These are phyloP conservation scores for Lithophane ornitopus DNA, from an alignment of 2,888 invertebrate species.

Conservation along the genomic window DNA sequence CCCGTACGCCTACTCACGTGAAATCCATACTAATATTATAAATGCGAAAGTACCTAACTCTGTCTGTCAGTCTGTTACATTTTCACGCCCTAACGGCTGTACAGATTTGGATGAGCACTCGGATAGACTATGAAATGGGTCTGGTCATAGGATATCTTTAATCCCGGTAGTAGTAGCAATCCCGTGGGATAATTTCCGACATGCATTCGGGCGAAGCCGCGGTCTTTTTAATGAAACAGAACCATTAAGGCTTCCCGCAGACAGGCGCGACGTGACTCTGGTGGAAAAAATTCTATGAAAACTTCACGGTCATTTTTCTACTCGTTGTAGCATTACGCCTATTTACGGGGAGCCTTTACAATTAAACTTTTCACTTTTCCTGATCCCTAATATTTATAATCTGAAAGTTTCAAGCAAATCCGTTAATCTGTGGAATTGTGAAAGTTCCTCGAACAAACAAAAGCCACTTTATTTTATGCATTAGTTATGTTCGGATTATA, in stretches of 20 bases:
- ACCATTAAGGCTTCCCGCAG: constrained; percentile 21
- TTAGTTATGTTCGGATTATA: constrained; percentile 32
- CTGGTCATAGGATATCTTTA: background rate
- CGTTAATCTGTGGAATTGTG: constrained; percentile 56
- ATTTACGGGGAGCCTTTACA: background rate
- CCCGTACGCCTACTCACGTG: background rate
- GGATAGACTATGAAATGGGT: background rate
- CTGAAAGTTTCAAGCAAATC: constrained; percentile 48
- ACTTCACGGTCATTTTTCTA: no score
- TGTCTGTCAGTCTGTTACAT: background rate
- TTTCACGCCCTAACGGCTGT: background rate
- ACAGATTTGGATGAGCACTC: background rate
- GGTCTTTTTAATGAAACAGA: constrained; percentile 1
- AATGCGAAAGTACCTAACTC: background rate
- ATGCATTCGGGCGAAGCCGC: background rate
- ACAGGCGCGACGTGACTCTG: no score
- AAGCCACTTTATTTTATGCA: constrained; percentile 52
- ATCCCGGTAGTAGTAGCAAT: no score
- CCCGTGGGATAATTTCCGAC: background rate
- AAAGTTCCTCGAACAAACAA: constrained; percentile 58
- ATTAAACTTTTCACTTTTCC: constrained; percentile 36
- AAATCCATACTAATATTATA: background rate
- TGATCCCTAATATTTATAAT: constrained; percentile 41
- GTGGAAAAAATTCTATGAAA: no score
- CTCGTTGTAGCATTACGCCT: no score